A percentile compares a stretch with the other conserved stretches of the same genome.
Conservation (phyloP, 2,113 vertebrate genomes). For the Psittacus erithacus region DNA sequence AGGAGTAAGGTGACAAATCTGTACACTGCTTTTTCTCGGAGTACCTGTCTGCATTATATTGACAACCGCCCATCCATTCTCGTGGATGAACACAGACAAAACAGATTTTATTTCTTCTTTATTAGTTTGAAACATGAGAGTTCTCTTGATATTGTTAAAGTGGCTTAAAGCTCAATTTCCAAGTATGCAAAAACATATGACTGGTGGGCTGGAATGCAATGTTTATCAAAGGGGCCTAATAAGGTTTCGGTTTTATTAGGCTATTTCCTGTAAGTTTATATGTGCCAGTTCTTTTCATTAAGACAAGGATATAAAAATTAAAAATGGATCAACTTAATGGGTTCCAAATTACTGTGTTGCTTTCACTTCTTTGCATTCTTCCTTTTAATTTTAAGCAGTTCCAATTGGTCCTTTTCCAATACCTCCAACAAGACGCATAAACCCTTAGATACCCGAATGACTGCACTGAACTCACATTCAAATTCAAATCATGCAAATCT, state of each 20-base stretch:
- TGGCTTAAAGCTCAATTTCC: constrained; percentile 33
- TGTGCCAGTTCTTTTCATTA: constrained; percentile 60
- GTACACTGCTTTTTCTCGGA: background rate
- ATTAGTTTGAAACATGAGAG: constrained; percentile 43
- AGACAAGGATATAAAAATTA: constrained; percentile 63
- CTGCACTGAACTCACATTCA: background rate
- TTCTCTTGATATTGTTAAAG: constrained; percentile 34
- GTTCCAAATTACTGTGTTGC: constrained; percentile 46
- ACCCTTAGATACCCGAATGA: background rate
- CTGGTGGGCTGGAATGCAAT: constrained; percentile 60
- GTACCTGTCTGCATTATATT: background rate
- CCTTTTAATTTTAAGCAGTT: background rate
- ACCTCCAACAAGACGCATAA: background rate
- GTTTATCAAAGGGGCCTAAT: constrained; percentile 69
- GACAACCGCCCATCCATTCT: background rate
- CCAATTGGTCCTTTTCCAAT: background rate
- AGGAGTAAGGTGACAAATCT: background rate
- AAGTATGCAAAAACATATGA: constrained; percentile 64
- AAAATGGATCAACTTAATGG: constrained; percentile 65
- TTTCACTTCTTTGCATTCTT: background rate
- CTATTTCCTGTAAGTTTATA: constrained; percentile 64
- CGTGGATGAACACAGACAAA: constrained; percentile 3
- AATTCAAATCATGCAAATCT: background rate
- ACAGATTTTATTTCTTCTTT: constrained; percentile 36
- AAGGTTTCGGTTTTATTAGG: constrained; percentile 60